These are phyloP conservation scores for Mixornis gularis DNA, from an alignment of 2,113 vertebrate species.

Conservation along the genomic window DNA sequence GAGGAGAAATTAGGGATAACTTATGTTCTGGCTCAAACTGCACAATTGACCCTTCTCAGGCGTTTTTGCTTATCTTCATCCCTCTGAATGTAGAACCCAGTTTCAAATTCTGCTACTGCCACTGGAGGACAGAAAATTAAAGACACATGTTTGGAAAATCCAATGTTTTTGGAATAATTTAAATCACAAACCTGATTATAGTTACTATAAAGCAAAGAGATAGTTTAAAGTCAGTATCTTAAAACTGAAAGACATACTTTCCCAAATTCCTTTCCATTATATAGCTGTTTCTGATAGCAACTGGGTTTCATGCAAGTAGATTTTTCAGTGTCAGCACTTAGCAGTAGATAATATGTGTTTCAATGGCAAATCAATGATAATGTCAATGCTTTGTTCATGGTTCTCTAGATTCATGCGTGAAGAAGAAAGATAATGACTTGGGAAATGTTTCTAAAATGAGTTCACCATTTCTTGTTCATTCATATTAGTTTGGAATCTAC, in stretches of 20 bases:
- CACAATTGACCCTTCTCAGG: background rate
- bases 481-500: background rate
- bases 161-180: accelerated
- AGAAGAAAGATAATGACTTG: background rate
- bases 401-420: background rate
- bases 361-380: background rate
- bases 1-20: background rate
- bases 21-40: background rate
- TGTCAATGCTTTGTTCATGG: background rate
- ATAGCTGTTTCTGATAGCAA: background rate
- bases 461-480: background rate
- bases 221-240: background rate
- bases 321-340: background rate
- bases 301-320: background rate
- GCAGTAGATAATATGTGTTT: background rate
- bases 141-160: background rate
- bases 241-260: background rate
- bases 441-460: background rate
- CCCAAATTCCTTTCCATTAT: background rate
- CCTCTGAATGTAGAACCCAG: background rate
- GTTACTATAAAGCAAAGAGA: background rate
- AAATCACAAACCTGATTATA: background rate
- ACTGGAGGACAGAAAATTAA: background rate
- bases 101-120: background rate
- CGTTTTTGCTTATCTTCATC: background rate